Base-by-base conservation (phyloP, 2,888 invertebrate species). In the Argynnis bischoffii region DNA sequence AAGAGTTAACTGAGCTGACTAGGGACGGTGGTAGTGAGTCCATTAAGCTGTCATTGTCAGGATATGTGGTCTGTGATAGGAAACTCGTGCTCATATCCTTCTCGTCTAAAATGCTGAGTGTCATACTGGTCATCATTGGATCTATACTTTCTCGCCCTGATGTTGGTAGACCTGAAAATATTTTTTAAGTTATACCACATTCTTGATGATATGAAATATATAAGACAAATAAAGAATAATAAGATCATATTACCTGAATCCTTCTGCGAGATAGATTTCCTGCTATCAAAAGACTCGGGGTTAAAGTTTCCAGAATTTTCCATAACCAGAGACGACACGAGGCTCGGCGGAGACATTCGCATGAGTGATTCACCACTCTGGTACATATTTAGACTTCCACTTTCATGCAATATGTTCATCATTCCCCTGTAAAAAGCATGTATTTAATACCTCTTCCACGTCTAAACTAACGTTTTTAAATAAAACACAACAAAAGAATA, bases 271-370 rank as follows among this genome's bases (percentile, higher is more conserved):
- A 88, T 76, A n/a, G 88, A 87, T 74, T 83, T 88, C 59, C 85
- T 80, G 67, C 85, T 81, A 2, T 92, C 92, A 53, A 91, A 69
- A 1, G 90, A 88, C 74, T 92, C 92, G 0, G 75, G 75, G 76
- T 91, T 89, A 81, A 90, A 91, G 26, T 81, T 90, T 11, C 90
- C 91, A 1, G 93, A 93, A 72, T 80, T 87, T 72, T 93, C 93
- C 92, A 93, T 92, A 2, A 92, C 80, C 0, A 92, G 74, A 0
- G 94, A 94, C 16, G 94, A 94, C 16, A 94, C 94, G 31, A 95
- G 86, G 75, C 94, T 94, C 0, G 95, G 94, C 0, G 94, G 94
- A 0, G 89, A 94, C 94, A 83, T 93, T 6, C 91, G 77, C 90
- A 90, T 90, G 1, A 92, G 79, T 0, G 88, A 90, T 69, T 92